Evolutionary conservation across 2,113 vertebrate genomes (phyloP).

Genomic region (Setophaga petechia): DNA sequence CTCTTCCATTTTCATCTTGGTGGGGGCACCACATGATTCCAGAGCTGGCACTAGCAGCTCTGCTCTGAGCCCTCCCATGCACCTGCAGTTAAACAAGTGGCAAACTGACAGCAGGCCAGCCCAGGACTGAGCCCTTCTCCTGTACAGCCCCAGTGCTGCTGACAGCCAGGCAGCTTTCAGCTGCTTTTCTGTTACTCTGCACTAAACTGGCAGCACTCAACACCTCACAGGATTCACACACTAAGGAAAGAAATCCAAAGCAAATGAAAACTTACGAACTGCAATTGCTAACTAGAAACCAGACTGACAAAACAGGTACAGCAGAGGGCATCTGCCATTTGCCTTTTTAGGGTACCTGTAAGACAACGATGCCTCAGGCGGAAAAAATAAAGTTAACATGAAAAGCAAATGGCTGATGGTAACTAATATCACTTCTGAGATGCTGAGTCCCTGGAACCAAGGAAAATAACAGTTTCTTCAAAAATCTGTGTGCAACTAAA

Average conservation of each 20-base stretch:
- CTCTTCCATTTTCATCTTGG: neutral
- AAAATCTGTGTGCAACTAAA: neutral
- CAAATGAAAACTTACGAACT: neutral
- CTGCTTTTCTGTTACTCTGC: neutral
- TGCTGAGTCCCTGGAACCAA: neutral
- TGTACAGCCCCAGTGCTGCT: neutral
- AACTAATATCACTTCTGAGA: neutral
- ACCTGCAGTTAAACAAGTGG: neutral
- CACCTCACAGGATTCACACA: neutral
- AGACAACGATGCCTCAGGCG: neutral
- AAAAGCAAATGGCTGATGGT: neutral
- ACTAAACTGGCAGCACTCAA: neutral
- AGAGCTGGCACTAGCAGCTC: neutral
- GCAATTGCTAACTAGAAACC: neutral
- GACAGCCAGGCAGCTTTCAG: neutral
- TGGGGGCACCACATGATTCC: neutral
- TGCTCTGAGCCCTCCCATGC: neutral
- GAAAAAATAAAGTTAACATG: neutral
- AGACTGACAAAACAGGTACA: neutral
- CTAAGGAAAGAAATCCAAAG: slow-evolving; percentile 8
- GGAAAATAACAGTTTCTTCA: neutral
- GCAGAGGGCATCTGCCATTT: neutral
- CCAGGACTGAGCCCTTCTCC: neutral
- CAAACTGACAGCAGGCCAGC: neutral
- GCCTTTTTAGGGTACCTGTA: neutral